Evolutionary conservation across 2,113 vertebrate species (phyloP), one percentile per base, ranked within the genome.

Genomic region (Colinus virginianus): DNA sequence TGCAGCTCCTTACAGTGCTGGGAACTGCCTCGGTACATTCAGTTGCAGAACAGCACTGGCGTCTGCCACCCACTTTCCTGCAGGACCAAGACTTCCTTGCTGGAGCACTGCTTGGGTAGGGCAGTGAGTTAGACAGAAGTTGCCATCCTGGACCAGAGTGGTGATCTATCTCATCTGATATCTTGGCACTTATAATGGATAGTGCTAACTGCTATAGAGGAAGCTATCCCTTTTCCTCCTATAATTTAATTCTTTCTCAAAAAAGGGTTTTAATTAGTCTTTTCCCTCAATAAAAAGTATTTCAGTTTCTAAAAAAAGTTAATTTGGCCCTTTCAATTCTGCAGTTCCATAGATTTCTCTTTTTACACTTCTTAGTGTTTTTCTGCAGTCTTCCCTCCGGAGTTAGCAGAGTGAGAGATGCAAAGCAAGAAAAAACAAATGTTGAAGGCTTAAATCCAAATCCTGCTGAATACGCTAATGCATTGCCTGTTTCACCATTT

Each of bases 401-500:
- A 28, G 51, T 61, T 82, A 91, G 45, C 11, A 58, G 34, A 75
- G 23, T 13, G 12, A 26, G 13, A 55, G 15, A 79, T 23, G 13
- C 18, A 43, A 49, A 70, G 51, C 18, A 62, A 64, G 53, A 74
- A 78, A 49, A 83, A 89, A 76, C 22, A 87, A 86, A 61, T 17
- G 2, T 67, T 78, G 49, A 92, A 74, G 34, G 8, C 13, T 90
- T 93, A 34, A 34, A 56, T 70, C 56, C 46, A 77, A 79, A 59
- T 36, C 46, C 63, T 77, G 25, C n/a, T 80, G 34, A 56, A 92
- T 32, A 42, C 40, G 55, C 28, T 55, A 30, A 36, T 15, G 4
- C 45, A 22, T 70, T 74, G 20, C 28, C 13, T 82, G 88, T 90
- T 87, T 19, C 51, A 80, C 63, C 62, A 78, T 76, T 96, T 93